Percentiles rank a stretch among this genome's conserved stretches.
These are phyloP conservation scores for Muscicapa adusta DNA, from an alignment of 2,113 vertebrate genomes.

Conservation along the genomic window DNA sequence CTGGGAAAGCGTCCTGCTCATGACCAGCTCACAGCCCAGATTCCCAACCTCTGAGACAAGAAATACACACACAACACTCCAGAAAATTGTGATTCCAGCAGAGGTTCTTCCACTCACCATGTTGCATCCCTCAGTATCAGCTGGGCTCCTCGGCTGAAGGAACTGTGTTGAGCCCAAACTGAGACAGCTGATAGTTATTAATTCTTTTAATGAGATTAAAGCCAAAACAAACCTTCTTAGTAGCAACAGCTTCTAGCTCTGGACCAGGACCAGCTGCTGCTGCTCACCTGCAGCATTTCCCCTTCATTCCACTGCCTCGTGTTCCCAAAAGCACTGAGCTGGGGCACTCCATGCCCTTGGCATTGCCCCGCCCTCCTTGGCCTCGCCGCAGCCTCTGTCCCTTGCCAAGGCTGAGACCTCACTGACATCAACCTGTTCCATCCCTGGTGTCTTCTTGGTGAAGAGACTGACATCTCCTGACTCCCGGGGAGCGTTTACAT, in stretches of 20 bases:
- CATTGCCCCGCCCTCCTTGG: rapidly evolving
- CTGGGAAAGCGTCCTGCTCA: rapidly evolving
- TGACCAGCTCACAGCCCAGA: background rate
- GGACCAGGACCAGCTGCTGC: background rate
- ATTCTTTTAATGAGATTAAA: background rate
- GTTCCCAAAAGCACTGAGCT: background rate
- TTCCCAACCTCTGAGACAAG: background rate
- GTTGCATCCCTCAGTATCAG: background rate
- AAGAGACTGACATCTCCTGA: background rate
- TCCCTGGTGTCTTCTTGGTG: background rate
- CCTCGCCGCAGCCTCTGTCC: rapidly evolving
- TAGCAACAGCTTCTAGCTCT: background rate
- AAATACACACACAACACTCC: background rate
- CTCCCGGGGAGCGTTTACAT: background rate
- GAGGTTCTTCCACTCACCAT: background rate
- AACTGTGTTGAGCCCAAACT: background rate
- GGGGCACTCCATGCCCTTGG: rapidly evolving
- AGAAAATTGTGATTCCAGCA: background rate
- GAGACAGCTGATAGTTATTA: background rate
- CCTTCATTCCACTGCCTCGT: rapidly evolving
- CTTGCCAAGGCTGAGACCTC: rapidly evolving
- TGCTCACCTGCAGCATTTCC: background rate
- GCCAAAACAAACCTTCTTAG: background rate
- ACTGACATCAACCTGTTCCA: rapidly evolving
- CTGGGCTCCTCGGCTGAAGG: background rate